These are phyloP conservation scores for Panagrolaimus sp. DNA, from an alignment of 1,140 invertebrate species.

Conservation along the genomic window DNA sequence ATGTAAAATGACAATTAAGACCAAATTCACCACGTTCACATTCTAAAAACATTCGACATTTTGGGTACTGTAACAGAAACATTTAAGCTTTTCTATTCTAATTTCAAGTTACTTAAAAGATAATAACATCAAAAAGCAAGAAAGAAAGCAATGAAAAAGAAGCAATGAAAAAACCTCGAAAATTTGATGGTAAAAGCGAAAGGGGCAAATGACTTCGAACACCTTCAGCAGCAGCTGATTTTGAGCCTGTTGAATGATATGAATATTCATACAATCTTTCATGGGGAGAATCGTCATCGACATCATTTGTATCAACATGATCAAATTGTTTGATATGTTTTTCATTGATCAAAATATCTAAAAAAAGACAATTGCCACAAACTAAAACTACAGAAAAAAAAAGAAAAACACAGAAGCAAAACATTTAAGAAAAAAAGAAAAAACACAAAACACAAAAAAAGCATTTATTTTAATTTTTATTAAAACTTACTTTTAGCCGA, in stretches of 20 bases:
- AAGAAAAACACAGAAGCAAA: background rate
- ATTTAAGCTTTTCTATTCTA: background rate
- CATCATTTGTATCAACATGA: background rate
- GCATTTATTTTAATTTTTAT: background rate
- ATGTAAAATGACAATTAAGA: conserved; percentile 73
- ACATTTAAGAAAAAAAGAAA: background rate
- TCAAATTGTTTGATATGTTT: background rate
- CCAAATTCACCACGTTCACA: conserved; percentile 69
- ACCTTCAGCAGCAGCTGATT: background rate
- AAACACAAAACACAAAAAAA: too few species aligned
- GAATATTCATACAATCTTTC: too few species aligned
- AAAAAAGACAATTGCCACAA: conserved; percentile 12
- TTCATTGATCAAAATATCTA: conserved; percentile 8
- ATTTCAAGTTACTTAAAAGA: background rate
- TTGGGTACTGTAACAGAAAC: conserved; percentile 9
- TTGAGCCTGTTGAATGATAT: too few species aligned
- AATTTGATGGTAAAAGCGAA: conserved; percentile 12
- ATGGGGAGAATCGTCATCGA: background rate
- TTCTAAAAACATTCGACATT: conserved; percentile 31
- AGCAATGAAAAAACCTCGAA: conserved; percentile 9
- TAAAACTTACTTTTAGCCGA: conserved; percentile 25
- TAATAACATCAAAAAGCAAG: conserved; percentile 9
- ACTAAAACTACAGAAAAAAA: conserved; percentile 4
- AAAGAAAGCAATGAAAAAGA: conserved; percentile 9
- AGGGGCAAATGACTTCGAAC: conserved; percentile 3